These are phyloP conservation scores for Plebejus anna DNA, from an alignment of 2,888 invertebrate genomes.

Conservation along the genomic window DNA sequence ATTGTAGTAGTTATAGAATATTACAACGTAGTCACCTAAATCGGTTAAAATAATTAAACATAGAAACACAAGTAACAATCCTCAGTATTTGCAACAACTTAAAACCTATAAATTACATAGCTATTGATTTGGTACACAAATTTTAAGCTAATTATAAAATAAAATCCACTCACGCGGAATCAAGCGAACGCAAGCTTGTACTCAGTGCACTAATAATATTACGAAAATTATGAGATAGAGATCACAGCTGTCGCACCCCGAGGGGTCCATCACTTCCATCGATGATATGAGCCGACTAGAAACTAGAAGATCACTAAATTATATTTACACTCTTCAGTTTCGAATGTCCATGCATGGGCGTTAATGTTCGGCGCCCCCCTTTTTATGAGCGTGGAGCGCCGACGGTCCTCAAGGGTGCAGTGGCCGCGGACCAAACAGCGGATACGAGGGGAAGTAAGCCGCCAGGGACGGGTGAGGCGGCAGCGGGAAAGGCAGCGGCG, in stretches of 20 bases:
- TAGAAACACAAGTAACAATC: conserved; percentile 76
- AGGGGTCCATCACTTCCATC: conserved; percentile 59
- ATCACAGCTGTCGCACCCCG: conserved; percentile 74
- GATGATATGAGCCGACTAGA: conserved; percentile 75
- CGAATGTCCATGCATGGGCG: conserved; percentile 71
- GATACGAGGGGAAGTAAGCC: conserved; percentile 93
- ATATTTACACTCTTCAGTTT: conserved; percentile 72
- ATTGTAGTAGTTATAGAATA: background rate
- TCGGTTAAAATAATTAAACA: conserved; percentile 50
- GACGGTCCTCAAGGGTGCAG: conserved; percentile 86
- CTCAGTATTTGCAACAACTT: conserved; percentile 72
- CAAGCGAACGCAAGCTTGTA: conserved; percentile 50
- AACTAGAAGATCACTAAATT: conserved; percentile 61
- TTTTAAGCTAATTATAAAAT: conserved; percentile 75
- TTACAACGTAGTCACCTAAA: conserved; percentile 44
- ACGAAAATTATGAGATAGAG: conserved; percentile 74
- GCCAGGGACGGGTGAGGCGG: conserved; percentile 88
- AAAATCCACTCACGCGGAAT: conserved; percentile 55
- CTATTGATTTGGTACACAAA: conserved; percentile 78
- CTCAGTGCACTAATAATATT: conserved; percentile 66
- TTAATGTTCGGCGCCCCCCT: conserved; percentile 77
- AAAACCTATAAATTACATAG: conserved; percentile 65
- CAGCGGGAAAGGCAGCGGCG: conserved; percentile 83
- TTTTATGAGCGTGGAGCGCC: conserved; percentile 86
- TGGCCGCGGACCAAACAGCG: conserved; percentile 89